Evolutionary conservation across 2,113 vertebrate species (phyloP), one percentile per base, ranked within the genome.

Genomic region (Origma solitaria): DNA sequence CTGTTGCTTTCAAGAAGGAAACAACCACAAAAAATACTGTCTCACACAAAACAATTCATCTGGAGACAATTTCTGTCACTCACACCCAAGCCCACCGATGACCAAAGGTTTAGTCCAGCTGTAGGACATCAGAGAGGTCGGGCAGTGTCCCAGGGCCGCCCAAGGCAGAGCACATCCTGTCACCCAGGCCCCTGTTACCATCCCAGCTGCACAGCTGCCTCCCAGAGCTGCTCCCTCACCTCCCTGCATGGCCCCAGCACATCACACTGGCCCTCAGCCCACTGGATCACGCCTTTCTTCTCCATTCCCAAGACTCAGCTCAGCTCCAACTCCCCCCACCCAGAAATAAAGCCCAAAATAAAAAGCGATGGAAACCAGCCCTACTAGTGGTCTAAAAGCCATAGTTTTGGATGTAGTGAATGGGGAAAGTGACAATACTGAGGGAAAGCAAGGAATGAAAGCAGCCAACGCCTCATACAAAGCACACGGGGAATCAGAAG

Each of bases 51-150:
- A 13, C 23, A 50, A 16, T 13, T 42, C 7, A 15, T 58, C 56
- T 62, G 42, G 47, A 94, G 50, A 90, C 38, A 33, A 73, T 25
- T 40, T 30, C 28, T 0, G 22, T 27, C 60, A 10, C 11, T 53
- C 37, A 33, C 22, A 66, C 20, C 15, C 45, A 23, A 61, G 54
- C 22, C 64, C 33, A 28, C 3, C 0, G 2, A 50, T 1, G 1
- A 28, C 2, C 49, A 28, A 4, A 47, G 54, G 75, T 69, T n/a
- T 19, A 17, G 9, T 6, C 6, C 53, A 60, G 81, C 73, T 51
- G 70, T 1, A 27, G 49, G 60, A 81, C 22, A 22, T 4, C 4
- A 7, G 24, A 70, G 64, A 54, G 65, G 76, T 42, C 3, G 0
- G 13, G 60, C 15, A 68, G 6, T 1, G 56, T 25, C 57, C n/a